Percentiles rank a stretch among this genome's conserved stretches.
These are phyloP conservation scores for Dermolepida albohirtum DNA, from an alignment of 2,888 invertebrate genomes.

Conservation along the genomic window DNA sequence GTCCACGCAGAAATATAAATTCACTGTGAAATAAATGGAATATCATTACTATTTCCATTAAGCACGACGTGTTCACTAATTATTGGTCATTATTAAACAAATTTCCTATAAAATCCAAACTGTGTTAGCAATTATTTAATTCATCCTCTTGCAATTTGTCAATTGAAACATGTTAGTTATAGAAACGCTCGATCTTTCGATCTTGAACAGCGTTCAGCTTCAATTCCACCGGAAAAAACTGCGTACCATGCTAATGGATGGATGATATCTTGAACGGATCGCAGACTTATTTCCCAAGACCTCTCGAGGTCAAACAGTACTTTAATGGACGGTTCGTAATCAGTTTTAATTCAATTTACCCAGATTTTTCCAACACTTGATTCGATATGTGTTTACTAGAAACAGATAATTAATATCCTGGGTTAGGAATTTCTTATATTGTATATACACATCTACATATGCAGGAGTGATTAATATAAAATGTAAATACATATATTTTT, in stretches of 20 bases:
- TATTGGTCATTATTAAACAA: slow-evolving; percentile 5
- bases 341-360: slow-evolving; percentile 49
- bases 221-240: slow-evolving; percentile 31
- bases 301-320: slow-evolving; percentile 48
- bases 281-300: slow-evolving; percentile 48
- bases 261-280: slow-evolving; percentile 48
- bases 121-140: background rate
- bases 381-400: background rate
- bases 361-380: slow-evolving; percentile 24
- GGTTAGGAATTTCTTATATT: no score
- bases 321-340: slow-evolving; percentile 50
- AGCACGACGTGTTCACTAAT: slow-evolving; percentile 6
- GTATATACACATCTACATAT: no score
- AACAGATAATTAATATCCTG: no score
- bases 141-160: slow-evolving; percentile 13
- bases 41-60: slow-evolving; percentile 15
- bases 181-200: background rate
- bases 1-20: background rate
- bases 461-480: no score
- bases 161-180: slow-evolving; percentile 5
- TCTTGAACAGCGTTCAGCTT: slow-evolving; percentile 23
- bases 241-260: slow-evolving; percentile 48
- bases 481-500: no score
- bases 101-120: slow-evolving; percentile 17
- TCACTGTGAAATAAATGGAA: slow-evolving; percentile 10